phyloP scores from a whole-genome alignment of 2,888 invertebrate species.

The Sarcophaga carnaria region DNA sequence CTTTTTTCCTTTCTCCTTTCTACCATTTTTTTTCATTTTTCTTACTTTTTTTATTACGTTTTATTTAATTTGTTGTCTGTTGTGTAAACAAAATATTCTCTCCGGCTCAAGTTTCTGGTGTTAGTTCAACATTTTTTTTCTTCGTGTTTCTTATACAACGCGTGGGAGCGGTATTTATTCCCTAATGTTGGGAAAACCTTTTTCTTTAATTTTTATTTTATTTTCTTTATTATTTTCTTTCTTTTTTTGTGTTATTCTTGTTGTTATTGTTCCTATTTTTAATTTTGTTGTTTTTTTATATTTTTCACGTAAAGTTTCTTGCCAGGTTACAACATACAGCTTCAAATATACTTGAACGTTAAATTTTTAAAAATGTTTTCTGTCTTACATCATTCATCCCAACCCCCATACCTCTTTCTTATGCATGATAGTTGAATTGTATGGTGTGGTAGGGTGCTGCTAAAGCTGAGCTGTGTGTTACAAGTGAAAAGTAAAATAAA shows the following conservation, averaged over 20 bases:
- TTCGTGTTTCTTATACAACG: neutral
- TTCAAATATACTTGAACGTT: neutral
- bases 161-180: slow-evolving; percentile 1
- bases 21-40: neutral
- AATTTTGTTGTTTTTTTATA: slow-evolving; percentile 6
- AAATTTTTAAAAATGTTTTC: neutral
- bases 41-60: slow-evolving; percentile 15
- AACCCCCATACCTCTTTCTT: too few relatives aligned
- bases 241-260: neutral
- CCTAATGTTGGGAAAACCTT: slow-evolving; percentile 24
- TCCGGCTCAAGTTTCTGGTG: slow-evolving; percentile 2
- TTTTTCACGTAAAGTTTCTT: neutral
- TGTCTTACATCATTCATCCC: neutral
- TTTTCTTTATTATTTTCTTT: neutral
- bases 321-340: neutral
- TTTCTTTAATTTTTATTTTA: neutral
- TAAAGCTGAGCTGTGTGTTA: neutral
- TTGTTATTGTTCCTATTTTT: slow-evolving; percentile 16
- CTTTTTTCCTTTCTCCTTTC: too few relatives aligned
- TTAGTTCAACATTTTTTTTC: neutral
- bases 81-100: slow-evolving; percentile 43
- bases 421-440: neutral
- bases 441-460: neutral
- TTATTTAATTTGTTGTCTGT: slow-evolving; percentile 18
- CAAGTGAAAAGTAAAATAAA: slow-evolving; percentile 24